Percentiles rank a stretch among this genome's conserved stretches.
These are phyloP conservation scores for Alosa sapidissima DNA, from an alignment of 2,797 vertebrate species.

Conservation along the genomic window DNA sequence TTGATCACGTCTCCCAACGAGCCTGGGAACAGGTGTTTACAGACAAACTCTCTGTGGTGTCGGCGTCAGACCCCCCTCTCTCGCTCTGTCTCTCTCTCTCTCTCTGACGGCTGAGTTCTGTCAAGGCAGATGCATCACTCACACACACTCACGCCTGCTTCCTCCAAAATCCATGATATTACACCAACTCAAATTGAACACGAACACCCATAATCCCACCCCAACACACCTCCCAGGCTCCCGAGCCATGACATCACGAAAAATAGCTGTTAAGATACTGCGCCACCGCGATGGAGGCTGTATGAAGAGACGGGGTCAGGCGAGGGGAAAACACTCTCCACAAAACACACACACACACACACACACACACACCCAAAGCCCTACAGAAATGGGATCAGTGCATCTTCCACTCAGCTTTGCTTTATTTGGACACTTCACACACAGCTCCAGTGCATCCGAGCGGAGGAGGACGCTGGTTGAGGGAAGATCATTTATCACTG, in stretches of 20 bases:
- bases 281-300: neutral
- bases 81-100: neutral
- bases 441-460: neutral
- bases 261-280: neutral
- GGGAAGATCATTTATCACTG: conserved; percentile 3
- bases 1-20: conserved; percentile 55
- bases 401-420: neutral
- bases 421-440: neutral
- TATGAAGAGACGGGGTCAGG: neutral
- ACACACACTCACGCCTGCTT: neutral
- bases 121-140: conserved; percentile 51
- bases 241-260: conserved; percentile 2
- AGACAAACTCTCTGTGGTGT: conserved; percentile 42
- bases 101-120: conserved; percentile 46
- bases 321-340: neutral
- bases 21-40: conserved; percentile 55
- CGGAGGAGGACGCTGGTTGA: neutral
- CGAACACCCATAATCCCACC: conserved; percentile 40
- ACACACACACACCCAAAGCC: neutral
- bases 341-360: neutral
- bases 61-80: neutral
- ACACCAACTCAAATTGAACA: conserved; percentile 33
- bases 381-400: neutral
- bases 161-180: conserved; percentile 35
- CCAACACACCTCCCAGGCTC: conserved; percentile 21